A percentile compares a stretch with the other conserved stretches of the same genome.
These are phyloP conservation scores for Cotesia vestalis DNA, from an alignment of 1,140 invertebrate species.

Conservation along the genomic window DNA sequence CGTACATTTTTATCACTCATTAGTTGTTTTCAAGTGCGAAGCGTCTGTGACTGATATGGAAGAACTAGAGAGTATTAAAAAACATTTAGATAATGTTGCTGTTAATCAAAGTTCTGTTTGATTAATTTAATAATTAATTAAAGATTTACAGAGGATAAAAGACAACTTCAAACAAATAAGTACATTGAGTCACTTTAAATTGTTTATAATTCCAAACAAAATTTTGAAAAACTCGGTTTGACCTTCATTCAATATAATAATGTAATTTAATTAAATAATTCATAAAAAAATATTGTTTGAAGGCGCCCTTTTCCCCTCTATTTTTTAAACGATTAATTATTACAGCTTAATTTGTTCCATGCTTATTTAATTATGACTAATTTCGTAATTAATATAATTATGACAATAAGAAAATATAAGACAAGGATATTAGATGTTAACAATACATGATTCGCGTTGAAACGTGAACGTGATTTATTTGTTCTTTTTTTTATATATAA, in stretches of 20 bases:
- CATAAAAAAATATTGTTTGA: too few relatives aligned
- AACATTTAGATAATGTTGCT: slow-evolving; percentile 71
- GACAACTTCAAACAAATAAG: neutral
- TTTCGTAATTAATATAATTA: neutral
- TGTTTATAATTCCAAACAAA: too few relatives aligned
- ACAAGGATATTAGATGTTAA: slow-evolving; percentile 17
- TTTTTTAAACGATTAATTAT: too few relatives aligned
- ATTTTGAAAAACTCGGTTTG: too few relatives aligned
- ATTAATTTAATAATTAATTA: slow-evolving; percentile 19
- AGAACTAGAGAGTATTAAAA: slow-evolving; percentile 76
- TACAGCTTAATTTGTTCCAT: too few relatives aligned
- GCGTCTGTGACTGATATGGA: slow-evolving; percentile 73
- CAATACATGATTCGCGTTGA: slow-evolving; percentile 26
- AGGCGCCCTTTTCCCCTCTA: too few relatives aligned
- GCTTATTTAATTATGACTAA: neutral
- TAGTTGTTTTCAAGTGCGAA: slow-evolving; percentile 85
- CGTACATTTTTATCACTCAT: slow-evolving; percentile 87
- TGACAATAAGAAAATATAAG: neutral
- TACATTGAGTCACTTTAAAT: neutral
- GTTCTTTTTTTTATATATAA: slow-evolving; percentile 55
- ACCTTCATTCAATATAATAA: too few relatives aligned
- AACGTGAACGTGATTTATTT: slow-evolving; percentile 32
- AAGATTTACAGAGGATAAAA: neutral
- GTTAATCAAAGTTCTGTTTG: slow-evolving; percentile 55
- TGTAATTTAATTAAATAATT: too few relatives aligned